Base-by-base conservation (phyloP, 2,113 vertebrate species). In the Oreochromis aureus region DNA sequence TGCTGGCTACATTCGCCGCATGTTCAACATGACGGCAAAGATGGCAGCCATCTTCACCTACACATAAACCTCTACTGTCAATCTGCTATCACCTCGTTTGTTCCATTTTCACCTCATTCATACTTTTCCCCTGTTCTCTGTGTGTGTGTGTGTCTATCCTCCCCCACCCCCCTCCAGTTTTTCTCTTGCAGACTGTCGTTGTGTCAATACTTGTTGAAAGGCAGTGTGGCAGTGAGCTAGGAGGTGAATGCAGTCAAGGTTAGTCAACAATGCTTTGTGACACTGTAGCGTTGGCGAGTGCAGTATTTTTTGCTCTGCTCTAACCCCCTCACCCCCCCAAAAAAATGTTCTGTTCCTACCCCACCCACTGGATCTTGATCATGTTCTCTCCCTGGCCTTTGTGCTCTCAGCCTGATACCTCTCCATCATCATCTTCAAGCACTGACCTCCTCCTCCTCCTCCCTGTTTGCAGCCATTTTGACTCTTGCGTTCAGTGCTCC, bases 171-270 rank as follows among this genome's bases (percentile, higher is more conserved):
- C 73, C 82, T 82, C 87, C 90, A 86, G 86, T 91, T 93, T 85
- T 91, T 95, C 86, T 93, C 93, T 92, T 87, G 86, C 93, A 96
- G 94, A 93, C 91, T 94, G 90, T 92, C 89, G 86, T 92, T 94
- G 92, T 96, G 95, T 95, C 96, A 95, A 93, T 96, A 93, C 95
- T 94, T 96, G 94, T 96, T 95, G 92, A 93, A 93, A 87, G 86
- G 92, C 87, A 85, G 87, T 89, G 88, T 95, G 93, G 91, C 93
- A 89, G 87, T 76, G 94, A 91, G 91, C 94, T 91, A 92, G 91
- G 92, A 95, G 91, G 91, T 95, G 94, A 95, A 95, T 93, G 94
- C 90, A 95, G 95, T 95, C 94, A 94, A 95, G 95, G 95, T 95
- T 96, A 94, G 93, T 96, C 93, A 92, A 94, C 91, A 93, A 87